phyloP scores from a whole-genome alignment of 2,113 vertebrate species.

The Nycticebus coucang region DNA sequence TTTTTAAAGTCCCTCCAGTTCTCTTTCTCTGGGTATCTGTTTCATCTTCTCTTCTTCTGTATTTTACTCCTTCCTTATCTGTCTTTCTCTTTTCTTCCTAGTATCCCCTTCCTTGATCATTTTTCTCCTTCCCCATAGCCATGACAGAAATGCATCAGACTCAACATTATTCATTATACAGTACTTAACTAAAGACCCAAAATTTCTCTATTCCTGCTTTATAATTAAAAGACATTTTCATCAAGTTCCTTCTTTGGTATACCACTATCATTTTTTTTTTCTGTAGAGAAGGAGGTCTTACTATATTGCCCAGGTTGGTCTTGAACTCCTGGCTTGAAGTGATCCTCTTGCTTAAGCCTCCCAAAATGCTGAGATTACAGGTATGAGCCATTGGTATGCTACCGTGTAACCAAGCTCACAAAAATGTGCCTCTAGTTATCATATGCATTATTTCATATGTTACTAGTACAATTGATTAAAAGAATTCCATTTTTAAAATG shows the following conservation, averaged over 20 bases:
- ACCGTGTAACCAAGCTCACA: not conserved
- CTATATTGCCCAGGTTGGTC: no score
- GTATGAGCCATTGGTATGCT: not conserved
- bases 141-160: not conserved
- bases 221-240: constrained; percentile 28
- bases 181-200: constrained; percentile 38
- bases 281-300: no score
- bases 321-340: no score
- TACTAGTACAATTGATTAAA: constrained; percentile 3
- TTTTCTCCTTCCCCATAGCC: not conserved
- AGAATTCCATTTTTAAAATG: not conserved
- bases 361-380: no score
- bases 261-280: not conserved
- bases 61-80: constrained; percentile 4
- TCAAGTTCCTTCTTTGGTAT: not conserved
- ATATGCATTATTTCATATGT: not conserved
- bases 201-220: not conserved
- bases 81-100: not conserved
- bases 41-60: not conserved
- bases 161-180: not conserved
- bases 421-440: not conserved
- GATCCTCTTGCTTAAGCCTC: no score
- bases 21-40: not conserved
- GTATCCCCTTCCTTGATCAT: not conserved
- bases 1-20: not conserved